phyloP scores from a whole-genome alignment of 2,113 vertebrate species.

The Egretta garzetta region DNA sequence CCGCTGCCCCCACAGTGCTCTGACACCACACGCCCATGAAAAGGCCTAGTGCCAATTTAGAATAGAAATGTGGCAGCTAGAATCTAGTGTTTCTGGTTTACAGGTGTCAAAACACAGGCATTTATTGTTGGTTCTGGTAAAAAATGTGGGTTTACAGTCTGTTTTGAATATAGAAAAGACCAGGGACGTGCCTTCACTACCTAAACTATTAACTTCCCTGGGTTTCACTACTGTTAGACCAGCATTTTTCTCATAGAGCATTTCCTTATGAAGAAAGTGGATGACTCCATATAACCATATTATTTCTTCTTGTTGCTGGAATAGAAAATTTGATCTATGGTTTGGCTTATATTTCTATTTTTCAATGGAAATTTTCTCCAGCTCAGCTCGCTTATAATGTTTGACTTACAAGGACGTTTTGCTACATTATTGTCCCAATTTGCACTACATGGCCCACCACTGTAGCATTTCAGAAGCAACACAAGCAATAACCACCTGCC shows the following conservation, averaged over 20 bases:
- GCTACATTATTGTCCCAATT: neutral
- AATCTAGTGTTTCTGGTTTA: neutral
- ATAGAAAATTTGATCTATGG: neutral
- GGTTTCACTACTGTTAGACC: neutral
- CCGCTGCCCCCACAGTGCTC: neutral
- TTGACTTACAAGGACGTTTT: neutral
- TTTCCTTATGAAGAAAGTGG: neutral
- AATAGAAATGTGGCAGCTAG: neutral
- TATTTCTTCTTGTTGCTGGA: neutral
- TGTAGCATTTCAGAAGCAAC: neutral
- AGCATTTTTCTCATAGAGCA: neutral
- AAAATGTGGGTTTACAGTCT: neutral
- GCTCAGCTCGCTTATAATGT: neutral
- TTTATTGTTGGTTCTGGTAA: neutral
- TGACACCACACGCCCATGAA: neutral
- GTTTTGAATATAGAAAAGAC: neutral
- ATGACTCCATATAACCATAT: neutral
- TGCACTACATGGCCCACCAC: neutral
- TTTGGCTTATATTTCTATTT: neutral
- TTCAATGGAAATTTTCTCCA: neutral
- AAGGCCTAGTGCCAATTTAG: fast-evolving
- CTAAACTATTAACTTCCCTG: neutral
- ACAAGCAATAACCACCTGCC: neutral
- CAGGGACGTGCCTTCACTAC: neutral
- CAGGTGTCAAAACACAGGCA: neutral